These are phyloP conservation scores for Ochropacha duplaris DNA, from an alignment of 2,888 invertebrate genomes.

Conservation along the genomic window DNA sequence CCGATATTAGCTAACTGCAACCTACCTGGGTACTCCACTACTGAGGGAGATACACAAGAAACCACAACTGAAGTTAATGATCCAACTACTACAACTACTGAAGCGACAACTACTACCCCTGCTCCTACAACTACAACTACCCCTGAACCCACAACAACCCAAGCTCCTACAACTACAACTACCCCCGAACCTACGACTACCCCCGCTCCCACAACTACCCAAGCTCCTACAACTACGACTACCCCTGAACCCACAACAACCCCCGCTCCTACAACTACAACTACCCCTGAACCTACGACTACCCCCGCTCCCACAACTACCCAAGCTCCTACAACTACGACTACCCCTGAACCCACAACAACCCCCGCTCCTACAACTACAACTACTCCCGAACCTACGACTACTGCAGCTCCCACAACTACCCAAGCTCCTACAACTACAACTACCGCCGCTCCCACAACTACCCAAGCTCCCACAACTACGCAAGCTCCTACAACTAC, in stretches of 20 bases:
- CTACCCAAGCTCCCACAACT: constrained; percentile 5
- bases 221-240: constrained; percentile 13
- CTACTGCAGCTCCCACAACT: constrained; percentile 14
- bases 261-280: constrained; percentile 5
- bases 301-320: constrained; percentile 10
- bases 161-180: constrained; percentile 13
- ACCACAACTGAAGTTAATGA: constrained; percentile 9
- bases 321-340: constrained; percentile 7
- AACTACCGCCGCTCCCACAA: constrained; percentile 2
- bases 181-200: constrained; percentile 10
- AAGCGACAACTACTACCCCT: constrained; percentile 9
- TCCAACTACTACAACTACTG: constrained; percentile 7
- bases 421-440: constrained; percentile 14
- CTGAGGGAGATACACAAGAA: too few species aligned
- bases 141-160: constrained; percentile 8
- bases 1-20: constrained; percentile 40
- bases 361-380: constrained; percentile 10
- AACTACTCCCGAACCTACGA: too few species aligned
- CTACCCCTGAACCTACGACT: constrained; percentile 7
- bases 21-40: constrained; percentile 32
- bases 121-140: constrained; percentile 12
- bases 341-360: constrained; percentile 9
- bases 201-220: constrained; percentile 10
- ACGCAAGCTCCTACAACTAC: constrained; percentile 10
- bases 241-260: constrained; percentile 6